Evolutionary conservation across 2,888 invertebrate species (phyloP).

Genomic region (Ganaspis brasiliensis): DNA sequence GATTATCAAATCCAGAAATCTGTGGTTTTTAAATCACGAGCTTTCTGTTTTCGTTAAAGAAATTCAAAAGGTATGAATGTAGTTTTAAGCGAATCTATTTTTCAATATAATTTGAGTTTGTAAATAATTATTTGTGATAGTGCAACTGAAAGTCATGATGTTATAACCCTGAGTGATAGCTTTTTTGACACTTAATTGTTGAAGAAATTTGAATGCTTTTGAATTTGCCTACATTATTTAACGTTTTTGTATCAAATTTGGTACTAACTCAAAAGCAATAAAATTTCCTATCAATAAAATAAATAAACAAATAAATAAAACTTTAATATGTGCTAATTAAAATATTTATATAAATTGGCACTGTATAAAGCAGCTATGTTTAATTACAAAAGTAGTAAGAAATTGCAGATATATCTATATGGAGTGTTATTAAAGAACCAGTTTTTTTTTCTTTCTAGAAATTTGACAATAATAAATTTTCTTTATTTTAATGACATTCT

Average conservation of each 20-base stretch:
- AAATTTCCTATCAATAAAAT: neutral
- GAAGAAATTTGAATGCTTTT: neutral
- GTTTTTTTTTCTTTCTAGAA: neutral
- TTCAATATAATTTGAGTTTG: slow-evolving; percentile 6
- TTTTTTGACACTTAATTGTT: neutral
- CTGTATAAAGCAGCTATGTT: neutral
- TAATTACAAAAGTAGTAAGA: neutral
- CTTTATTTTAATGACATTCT: neutral
- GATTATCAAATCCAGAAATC: too few species aligned
- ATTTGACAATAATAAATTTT: neutral
- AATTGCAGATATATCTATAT: neutral
- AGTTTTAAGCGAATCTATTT: slow-evolving; percentile 18
- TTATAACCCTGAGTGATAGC: neutral
- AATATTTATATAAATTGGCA: slow-evolving; percentile 3
- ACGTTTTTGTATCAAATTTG: neutral
- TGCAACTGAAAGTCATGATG: neutral
- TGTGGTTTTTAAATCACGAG: neutral
- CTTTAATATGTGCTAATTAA: slow-evolving; percentile 1
- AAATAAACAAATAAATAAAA: neutral
- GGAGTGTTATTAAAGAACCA: neutral
- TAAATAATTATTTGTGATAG: slow-evolving; percentile 33
- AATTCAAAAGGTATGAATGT: slow-evolving; percentile 4
- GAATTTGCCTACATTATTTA: neutral
- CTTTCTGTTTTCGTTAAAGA: neutral
- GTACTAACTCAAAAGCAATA: slow-evolving; percentile 14